Evolutionary conservation across 2,113 vertebrate species (phyloP).

Genomic region (Heloderma charlesbogerti): DNA sequence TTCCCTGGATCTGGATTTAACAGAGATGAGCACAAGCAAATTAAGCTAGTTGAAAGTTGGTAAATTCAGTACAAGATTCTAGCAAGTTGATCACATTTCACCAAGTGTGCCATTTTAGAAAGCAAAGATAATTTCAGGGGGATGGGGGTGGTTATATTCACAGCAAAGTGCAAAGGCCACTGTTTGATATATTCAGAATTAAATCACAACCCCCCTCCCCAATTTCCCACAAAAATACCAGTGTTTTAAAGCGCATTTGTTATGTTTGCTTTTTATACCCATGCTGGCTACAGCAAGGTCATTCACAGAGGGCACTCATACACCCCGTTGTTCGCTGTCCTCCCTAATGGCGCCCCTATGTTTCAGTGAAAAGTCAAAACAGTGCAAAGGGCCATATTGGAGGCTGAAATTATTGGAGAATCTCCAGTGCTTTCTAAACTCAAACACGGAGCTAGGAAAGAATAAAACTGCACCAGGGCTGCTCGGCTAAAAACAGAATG

Average conservation of each 20-base stretch:
- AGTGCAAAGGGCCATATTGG: conserved; percentile 48
- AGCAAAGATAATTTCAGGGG: not conserved
- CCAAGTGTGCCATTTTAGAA: not conserved
- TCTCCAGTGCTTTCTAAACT: conserved; percentile 39
- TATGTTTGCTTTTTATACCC: conserved; percentile 15
- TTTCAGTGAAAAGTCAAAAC: not conserved
- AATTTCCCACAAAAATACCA: not conserved
- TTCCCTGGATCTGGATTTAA: conserved; percentile 9
- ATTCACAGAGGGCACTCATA: not conserved
- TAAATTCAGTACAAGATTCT: conserved; percentile 33
- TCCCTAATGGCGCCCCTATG: conserved; percentile 33
- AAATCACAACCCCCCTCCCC: not conserved
- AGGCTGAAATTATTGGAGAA: conserved; percentile 24
- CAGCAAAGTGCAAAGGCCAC: not conserved
- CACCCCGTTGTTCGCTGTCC: not conserved
- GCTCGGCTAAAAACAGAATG: conserved; percentile 43
- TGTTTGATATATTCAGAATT: not conserved
- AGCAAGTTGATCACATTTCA: conserved; percentile 3
- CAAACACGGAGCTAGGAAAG: conserved; percentile 15
- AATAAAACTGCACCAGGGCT: conserved; percentile 49
- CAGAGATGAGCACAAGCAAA: conserved; percentile 21
- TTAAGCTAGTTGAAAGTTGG: conserved; percentile 39
- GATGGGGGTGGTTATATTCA: not conserved
- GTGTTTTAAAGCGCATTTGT: not conserved
- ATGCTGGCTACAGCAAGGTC: conserved; percentile 3